Conservation (phyloP, 2,113 vertebrate species). For the Alouatta palliata region DNA sequence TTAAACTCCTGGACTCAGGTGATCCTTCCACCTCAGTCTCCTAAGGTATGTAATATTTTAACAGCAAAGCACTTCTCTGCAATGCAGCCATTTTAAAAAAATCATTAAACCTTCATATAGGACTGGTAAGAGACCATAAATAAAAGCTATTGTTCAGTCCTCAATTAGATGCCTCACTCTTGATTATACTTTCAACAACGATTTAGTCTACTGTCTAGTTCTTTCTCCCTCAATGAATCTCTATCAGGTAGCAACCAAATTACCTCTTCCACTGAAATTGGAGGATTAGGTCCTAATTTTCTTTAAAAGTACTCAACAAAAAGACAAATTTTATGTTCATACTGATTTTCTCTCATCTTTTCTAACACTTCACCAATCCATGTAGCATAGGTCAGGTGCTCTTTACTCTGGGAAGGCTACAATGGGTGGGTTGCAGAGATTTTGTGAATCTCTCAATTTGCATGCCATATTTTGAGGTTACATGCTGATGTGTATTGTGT, state of each 20-base stretch:
- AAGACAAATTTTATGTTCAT: background rate
- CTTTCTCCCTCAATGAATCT: background rate
- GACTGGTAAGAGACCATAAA: background rate
- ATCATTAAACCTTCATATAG: fast-evolving
- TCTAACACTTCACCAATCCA: background rate
- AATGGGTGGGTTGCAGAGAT: background rate
- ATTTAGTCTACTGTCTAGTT: background rate
- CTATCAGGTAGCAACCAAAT: background rate
- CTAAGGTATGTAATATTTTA: background rate
- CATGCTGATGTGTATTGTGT: background rate
- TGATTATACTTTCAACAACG: background rate
- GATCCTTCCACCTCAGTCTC: no score
- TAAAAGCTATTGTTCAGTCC: background rate
- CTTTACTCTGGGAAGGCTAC: no score
- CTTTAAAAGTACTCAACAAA: background rate
- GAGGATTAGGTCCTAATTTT: background rate
- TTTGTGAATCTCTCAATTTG: background rate
- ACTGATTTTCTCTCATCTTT: background rate
- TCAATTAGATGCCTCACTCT: constrained; percentile 23
- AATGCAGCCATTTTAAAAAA: background rate
- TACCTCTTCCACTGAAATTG: background rate
- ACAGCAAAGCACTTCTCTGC: constrained; percentile 29
- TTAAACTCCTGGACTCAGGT: no score
- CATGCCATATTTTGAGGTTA: background rate
- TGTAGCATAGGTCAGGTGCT: fast-evolving